Evolutionary conservation across 2,113 vertebrate genomes (phyloP).

Genomic region (Tyrannus savana): DNA sequence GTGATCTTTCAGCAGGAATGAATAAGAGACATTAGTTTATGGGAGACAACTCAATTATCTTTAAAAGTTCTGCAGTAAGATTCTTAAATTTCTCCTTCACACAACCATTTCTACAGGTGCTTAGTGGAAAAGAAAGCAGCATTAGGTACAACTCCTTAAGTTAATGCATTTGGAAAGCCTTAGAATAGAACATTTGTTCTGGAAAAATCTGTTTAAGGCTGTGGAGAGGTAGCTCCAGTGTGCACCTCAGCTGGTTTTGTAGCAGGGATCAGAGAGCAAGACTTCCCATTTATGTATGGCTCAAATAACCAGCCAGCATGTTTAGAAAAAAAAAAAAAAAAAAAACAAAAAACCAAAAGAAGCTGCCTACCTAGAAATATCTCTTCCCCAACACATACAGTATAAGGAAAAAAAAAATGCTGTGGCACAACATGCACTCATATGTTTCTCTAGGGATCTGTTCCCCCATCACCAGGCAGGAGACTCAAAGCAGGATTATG

Average conservation of each 20-base stretch:
- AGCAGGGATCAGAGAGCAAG: background rate
- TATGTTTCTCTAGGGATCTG: background rate
- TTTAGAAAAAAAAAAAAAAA: background rate
- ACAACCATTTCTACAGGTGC: background rate
- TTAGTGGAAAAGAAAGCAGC: background rate
- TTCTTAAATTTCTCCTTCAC: background rate
- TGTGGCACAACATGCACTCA: background rate
- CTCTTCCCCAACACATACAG: background rate
- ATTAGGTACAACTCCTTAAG: background rate
- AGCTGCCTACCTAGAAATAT: background rate
- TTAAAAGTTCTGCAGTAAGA: background rate
- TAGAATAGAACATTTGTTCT: background rate
- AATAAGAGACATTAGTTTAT: slow-evolving; percentile 17
- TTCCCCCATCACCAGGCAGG: background rate
- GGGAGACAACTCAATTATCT: slow-evolving; percentile 19
- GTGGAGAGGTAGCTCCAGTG: background rate
- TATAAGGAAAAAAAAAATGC: background rate
- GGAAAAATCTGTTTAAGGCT: background rate
- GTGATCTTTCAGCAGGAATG: background rate
- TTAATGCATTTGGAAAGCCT: background rate
- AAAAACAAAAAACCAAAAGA: background rate
- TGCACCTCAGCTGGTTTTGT: background rate
- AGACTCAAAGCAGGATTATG: background rate
- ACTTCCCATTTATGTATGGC: background rate
- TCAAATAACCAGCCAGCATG: background rate